Percentiles rank a stretch among this genome's conserved stretches.
Conservation (phyloP, 1,140 invertebrate species). For the Coenobita brevimanus region DNA sequence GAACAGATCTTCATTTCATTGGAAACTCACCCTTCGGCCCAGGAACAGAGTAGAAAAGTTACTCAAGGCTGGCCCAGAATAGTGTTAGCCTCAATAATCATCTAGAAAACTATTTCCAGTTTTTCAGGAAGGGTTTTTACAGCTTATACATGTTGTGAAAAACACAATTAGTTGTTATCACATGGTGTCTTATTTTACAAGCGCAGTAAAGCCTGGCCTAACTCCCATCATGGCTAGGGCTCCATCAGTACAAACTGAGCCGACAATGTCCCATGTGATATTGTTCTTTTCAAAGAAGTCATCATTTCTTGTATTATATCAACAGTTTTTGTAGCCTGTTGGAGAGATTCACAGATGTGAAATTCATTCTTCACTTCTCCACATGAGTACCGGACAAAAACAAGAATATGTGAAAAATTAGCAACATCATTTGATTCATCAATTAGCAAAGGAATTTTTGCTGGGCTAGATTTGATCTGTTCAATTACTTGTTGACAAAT, state of each 20-base stretch:
- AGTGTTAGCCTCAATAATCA: constrained; percentile 23
- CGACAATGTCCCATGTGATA: constrained; percentile 13
- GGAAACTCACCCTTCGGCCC: too few relatives aligned
- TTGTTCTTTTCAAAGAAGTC: constrained; percentile 29
- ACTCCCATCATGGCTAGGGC: constrained; percentile 35
- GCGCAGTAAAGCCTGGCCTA: constrained; percentile 17
- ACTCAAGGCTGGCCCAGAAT: too few relatives aligned
- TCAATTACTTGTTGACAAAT: constrained; percentile 35
- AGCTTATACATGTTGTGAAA: constrained; percentile 32
- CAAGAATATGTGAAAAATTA: constrained; percentile 3
- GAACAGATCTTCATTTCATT: too few relatives aligned
- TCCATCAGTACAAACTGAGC: constrained; percentile 32
- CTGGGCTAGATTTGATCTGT: constrained; percentile 39
- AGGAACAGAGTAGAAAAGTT: too few relatives aligned
- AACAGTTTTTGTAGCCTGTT: constrained; percentile 9
- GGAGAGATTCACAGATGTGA: constrained; percentile 3
- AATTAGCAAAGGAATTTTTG: constrained; percentile 23
- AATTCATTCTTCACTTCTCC: background rate
- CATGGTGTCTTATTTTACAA: constrained; percentile 15
- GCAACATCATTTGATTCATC: constrained; percentile 21
- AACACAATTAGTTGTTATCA: constrained; percentile 10
- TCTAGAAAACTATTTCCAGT: constrained; percentile 12
- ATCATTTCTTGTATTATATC: constrained; percentile 15
- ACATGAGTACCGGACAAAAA: constrained; percentile 21
- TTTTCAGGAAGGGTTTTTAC: constrained; percentile 29